Conservation (phyloP, 2,797 vertebrate genomes). For the Carapus acus region DNA sequence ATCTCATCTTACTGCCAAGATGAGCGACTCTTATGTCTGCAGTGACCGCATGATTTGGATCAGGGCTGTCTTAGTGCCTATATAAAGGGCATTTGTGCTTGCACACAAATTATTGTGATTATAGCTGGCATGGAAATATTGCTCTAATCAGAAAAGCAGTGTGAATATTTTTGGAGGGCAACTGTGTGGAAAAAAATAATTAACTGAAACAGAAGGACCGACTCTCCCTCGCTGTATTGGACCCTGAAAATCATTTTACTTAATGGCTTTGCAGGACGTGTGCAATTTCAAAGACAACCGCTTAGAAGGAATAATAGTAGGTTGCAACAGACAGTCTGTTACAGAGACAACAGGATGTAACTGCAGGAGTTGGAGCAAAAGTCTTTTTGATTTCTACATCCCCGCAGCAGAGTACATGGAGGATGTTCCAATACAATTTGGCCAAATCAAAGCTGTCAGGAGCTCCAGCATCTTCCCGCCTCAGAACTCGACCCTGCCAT, state of each 20-base stretch:
- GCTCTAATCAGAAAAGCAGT: background rate
- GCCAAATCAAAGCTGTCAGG: constrained; percentile 48
- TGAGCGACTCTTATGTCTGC: constrained; percentile 55
- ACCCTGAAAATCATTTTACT: background rate
- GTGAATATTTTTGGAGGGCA: background rate
- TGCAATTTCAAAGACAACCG: constrained; percentile 54
- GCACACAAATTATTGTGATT: constrained; percentile 1
- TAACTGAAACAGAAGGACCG: background rate
- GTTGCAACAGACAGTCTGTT: constrained; percentile 16
- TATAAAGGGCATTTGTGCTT: constrained; percentile 47
- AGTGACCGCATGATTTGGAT: constrained; percentile 21
- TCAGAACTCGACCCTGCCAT: constrained; percentile 19
- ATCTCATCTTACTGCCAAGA: constrained; percentile 55
- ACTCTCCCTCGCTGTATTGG: background rate
- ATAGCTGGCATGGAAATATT: background rate
- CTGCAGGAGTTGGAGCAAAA: constrained; percentile 10
- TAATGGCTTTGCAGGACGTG: constrained; percentile 74
- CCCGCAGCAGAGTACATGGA: constrained; percentile 64
- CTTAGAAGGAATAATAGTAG: constrained; percentile 19
- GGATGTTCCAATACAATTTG: constrained; percentile 66
- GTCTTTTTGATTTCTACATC: constrained; percentile 58
- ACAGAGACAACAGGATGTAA: constrained; percentile 22
- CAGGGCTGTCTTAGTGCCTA: constrained; percentile 7
- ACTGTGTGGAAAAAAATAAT: background rate
- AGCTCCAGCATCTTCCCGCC: constrained; percentile 11